Evolutionary conservation across 2,888 invertebrate species (phyloP).

Genomic region (Apomyelois bistriatella): DNA sequence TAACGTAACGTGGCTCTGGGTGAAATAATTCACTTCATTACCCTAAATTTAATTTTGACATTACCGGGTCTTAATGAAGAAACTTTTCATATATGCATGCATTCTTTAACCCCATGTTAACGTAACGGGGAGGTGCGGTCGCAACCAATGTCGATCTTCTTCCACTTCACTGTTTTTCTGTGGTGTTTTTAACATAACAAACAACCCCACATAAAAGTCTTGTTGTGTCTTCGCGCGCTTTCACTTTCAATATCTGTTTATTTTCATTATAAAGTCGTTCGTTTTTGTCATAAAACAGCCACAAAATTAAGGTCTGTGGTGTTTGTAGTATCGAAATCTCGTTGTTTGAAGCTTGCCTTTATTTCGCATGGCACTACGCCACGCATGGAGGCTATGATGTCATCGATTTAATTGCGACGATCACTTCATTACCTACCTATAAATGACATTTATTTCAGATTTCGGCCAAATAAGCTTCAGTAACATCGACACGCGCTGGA

Average conservation of each 20-base stretch:
- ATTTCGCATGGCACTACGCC: slow-evolving; percentile 58
- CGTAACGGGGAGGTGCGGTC: too few relatives aligned
- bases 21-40: too few relatives aligned
- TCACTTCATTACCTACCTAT: slow-evolving; percentile 63
- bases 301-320: slow-evolving; percentile 22
- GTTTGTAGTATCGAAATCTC: slow-evolving; percentile 31
- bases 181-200: too few relatives aligned
- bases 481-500: slow-evolving; percentile 32
- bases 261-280: not conserved
- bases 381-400: slow-evolving; percentile 61
- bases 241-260: not conserved
- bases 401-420: slow-evolving; percentile 71
- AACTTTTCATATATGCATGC: too few relatives aligned
- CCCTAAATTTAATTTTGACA: too few relatives aligned
- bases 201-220: too few relatives aligned
- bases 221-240: too few relatives aligned
- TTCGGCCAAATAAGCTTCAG: slow-evolving; percentile 38
- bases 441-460: slow-evolving; percentile 54
- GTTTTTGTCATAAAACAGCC: slow-evolving; percentile 19
- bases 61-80: too few relatives aligned
- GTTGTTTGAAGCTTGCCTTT: slow-evolving; percentile 70
- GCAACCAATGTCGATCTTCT: too few relatives aligned
- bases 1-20: too few relatives aligned
- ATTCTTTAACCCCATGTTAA: too few relatives aligned
- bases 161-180: too few relatives aligned